phyloP scores from a whole-genome alignment of 2,888 invertebrate species.

The Boloria euphrosyne region DNA sequence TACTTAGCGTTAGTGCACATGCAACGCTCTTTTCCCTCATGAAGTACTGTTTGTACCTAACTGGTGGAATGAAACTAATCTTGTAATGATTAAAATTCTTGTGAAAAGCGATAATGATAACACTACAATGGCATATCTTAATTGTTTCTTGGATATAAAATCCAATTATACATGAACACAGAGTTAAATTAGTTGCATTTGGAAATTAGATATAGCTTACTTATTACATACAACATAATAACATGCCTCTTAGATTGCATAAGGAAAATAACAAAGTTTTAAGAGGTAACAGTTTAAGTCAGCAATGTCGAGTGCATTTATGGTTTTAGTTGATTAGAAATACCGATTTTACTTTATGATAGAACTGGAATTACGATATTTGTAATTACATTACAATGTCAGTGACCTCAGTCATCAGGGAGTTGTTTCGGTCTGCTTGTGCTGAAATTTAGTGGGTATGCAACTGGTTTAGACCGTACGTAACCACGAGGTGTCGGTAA shows the following conservation, averaged over 20 bases:
- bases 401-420: constrained; percentile 64
- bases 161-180: neutral
- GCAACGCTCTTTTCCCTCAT: constrained; percentile 21
- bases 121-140: constrained; percentile 16
- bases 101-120: constrained; percentile 21
- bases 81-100: constrained; percentile 21
- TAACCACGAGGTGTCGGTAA: constrained; percentile 51
- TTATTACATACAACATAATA: too few relatives aligned
- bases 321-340: neutral
- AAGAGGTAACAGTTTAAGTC: too few relatives aligned
- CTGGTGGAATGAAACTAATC: constrained; percentile 17
- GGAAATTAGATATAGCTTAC: too few relatives aligned
- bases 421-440: constrained; percentile 71
- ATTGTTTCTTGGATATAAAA: constrained; percentile 20
- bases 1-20: constrained; percentile 31
- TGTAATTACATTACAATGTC: constrained; percentile 57
- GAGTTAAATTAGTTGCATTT: too few relatives aligned
- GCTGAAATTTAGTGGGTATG: constrained; percentile 68
- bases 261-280: too few relatives aligned
- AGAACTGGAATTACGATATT: constrained; percentile 38
- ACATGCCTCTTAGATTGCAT: too few relatives aligned
- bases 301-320: neutral
- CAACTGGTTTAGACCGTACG: constrained; percentile 63
- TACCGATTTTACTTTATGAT: constrained; percentile 17
- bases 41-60: constrained; percentile 4